Conservation (phyloP, 2,888 invertebrate species). For the Ecdyonurus torrentis region DNA sequence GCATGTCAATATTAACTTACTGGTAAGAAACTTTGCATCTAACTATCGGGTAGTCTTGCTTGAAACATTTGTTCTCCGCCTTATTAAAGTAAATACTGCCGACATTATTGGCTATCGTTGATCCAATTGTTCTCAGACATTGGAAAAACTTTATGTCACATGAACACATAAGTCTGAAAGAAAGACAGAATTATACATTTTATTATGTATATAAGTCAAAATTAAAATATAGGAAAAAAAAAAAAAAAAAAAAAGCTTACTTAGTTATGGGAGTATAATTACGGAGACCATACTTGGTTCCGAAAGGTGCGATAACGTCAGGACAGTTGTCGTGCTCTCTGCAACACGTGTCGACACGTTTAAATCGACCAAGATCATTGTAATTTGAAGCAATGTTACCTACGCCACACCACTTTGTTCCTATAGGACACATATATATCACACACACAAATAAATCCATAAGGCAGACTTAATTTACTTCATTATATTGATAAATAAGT, state of each 20-base stretch:
- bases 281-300: conserved; percentile 21
- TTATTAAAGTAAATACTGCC: too few species aligned
- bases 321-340: conserved; percentile 26
- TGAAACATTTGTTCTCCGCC: too few species aligned
- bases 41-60: too few species aligned
- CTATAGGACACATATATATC: too few species aligned
- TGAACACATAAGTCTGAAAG: conserved; percentile 31
- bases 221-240: too few species aligned
- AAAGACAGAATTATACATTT: conserved; percentile 3
- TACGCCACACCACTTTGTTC: conserved; percentile 28
- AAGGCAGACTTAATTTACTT: too few species aligned
- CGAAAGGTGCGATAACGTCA: conserved; percentile 21
- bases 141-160: conserved; percentile 36
- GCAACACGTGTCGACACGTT: conserved; percentile 24
- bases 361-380: conserved; percentile 22
- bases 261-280: conserved; percentile 22
- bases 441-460: too few species aligned
- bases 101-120: conserved; percentile 25
- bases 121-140: conserved; percentile 29
- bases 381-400: conserved; percentile 23
- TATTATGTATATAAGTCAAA: too few species aligned
- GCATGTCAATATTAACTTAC: too few species aligned
- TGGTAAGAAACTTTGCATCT: too few species aligned
- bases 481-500: too few species aligned
- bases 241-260: too few species aligned